These are phyloP conservation scores for Synodontis membranacea DNA, from an alignment of 2,113 vertebrate species.

Conservation along the genomic window DNA sequence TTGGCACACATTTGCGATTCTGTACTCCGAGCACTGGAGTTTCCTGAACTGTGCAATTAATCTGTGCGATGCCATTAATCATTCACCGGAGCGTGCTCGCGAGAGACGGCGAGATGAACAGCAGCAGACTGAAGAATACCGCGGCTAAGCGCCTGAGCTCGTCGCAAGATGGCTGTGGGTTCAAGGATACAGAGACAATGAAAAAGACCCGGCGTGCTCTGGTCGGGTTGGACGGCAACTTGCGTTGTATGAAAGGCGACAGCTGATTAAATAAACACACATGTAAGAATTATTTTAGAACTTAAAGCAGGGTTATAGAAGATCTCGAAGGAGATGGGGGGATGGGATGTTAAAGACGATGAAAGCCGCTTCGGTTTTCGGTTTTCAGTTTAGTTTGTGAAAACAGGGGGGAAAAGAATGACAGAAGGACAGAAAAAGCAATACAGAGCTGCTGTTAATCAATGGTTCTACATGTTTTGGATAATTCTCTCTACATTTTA, in stretches of 20 bases:
- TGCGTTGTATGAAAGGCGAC: background rate
- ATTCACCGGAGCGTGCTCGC: background rate
- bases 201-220: background rate
- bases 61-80: slow-evolving; percentile 30
- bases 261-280: background rate
- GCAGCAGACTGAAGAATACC: background rate
- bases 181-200: background rate
- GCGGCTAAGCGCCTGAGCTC: background rate
- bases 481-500: background rate
- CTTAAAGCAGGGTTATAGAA: background rate
- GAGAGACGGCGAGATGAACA: background rate
- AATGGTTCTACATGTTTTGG: background rate
- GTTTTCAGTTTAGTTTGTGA: no score
- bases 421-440: background rate
- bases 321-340: background rate
- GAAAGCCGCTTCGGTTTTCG: no score
- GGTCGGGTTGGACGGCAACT: background rate
- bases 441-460: background rate
- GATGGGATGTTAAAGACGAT: no score
- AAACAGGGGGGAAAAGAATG: no score
- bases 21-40: slow-evolving; percentile 26
- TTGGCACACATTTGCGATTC: slow-evolving; percentile 26
- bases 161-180: background rate
- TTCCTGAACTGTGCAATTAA: slow-evolving; percentile 24
- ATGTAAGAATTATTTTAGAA: background rate